A percentile compares a stretch with the other conserved stretches of the same genome.
Conservation (phyloP, 2,888 invertebrate genomes). For the Heliconius erato region DNA sequence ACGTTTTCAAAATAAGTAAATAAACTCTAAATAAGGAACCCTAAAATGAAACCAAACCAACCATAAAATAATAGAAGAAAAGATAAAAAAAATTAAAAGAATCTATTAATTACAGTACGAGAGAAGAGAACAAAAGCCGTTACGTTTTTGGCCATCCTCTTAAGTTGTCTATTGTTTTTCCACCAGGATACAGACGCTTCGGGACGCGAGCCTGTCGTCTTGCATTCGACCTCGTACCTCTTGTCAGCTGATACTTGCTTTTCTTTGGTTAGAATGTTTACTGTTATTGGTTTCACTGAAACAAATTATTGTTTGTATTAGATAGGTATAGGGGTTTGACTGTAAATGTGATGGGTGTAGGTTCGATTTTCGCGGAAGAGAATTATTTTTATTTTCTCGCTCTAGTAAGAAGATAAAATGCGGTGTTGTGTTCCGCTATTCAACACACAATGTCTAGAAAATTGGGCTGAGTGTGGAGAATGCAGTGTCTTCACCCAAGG, state of each 20-base stretch:
- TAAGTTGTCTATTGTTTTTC: constrained; percentile 93
- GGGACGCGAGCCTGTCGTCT: constrained; percentile 94
- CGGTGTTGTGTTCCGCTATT: no score
- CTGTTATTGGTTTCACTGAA: constrained; percentile 94
- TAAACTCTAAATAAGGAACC: background rate
- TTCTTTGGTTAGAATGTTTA: constrained; percentile 93
- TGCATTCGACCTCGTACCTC: constrained; percentile 94
- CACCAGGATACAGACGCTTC: constrained; percentile 96
- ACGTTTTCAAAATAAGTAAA: no score
- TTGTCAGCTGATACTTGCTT: constrained; percentile 93
- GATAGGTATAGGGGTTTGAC: no score
- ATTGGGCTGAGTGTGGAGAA: no score
- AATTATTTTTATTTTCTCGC: no score
- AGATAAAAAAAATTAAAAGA: constrained; percentile 58
- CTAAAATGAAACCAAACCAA: background rate
- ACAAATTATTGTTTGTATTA: constrained; percentile 48
- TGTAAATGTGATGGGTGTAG: no score
- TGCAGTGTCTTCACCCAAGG: no score
- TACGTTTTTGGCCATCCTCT: constrained; percentile 92
- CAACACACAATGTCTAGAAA: no score
- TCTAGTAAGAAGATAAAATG: no score
- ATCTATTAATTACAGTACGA: constrained; percentile 77
- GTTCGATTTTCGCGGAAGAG: no score
- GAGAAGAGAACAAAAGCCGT: constrained; percentile 58
- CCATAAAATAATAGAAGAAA: constrained; percentile 11